Conservation (phyloP, 2,113 vertebrate species). For the Gyps fulvus region DNA sequence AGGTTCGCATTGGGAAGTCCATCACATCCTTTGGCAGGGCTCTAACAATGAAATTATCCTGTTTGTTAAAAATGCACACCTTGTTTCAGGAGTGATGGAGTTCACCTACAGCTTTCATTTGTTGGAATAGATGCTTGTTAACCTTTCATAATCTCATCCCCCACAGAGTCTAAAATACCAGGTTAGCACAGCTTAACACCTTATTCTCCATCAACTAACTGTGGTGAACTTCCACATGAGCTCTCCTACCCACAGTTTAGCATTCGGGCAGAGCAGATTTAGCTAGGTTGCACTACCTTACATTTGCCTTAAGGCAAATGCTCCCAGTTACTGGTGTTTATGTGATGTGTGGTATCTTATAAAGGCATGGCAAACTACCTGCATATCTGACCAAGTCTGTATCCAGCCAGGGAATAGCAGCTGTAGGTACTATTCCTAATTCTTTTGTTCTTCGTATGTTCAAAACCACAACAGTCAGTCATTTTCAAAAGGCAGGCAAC, state of each 20-base stretch:
- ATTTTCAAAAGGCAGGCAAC: background rate
- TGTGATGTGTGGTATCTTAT: background rate
- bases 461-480: background rate
- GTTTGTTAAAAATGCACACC: background rate
- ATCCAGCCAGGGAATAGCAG: background rate
- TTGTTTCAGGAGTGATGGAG: background rate
- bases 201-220: background rate
- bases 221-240: background rate
- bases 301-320: background rate
- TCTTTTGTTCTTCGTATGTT: background rate
- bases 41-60: background rate
- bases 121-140: background rate
- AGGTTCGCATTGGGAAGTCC: background rate
- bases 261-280: background rate
- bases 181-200: background rate
- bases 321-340: background rate
- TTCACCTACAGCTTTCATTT: background rate
- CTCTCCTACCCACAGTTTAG: background rate
- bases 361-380: background rate
- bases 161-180: background rate
- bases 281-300: background rate
- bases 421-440: background rate
- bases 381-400: background rate
- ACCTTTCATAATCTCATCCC: background rate
- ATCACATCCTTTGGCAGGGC: background rate